phyloP scores from a whole-genome alignment of 2,888 invertebrate genomes.

The Halictus quadricinctus region DNA sequence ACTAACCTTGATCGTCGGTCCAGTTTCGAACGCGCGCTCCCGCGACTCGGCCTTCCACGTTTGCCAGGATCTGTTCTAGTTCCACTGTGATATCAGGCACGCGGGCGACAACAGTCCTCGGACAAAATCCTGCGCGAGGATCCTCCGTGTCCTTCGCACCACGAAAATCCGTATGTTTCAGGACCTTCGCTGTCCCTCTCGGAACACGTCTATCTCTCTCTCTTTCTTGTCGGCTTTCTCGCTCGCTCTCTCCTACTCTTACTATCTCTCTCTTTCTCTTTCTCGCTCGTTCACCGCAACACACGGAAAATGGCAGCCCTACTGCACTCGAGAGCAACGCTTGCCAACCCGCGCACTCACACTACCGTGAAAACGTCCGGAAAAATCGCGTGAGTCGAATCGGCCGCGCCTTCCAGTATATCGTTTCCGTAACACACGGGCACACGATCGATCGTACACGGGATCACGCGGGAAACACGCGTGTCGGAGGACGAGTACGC shows the following conservation, averaged over 20 bases:
- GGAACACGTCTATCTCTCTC: background rate
- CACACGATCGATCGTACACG: background rate
- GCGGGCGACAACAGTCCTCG: background rate
- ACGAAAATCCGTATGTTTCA: conserved; percentile 44
- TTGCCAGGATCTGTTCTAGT: conserved; percentile 25
- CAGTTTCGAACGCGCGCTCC: conserved; percentile 77
- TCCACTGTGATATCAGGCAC: background rate
- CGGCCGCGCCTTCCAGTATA: background rate
- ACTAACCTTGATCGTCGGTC: conserved; percentile 79
- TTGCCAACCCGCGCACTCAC: conserved; percentile 72
- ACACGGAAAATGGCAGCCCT: conserved; percentile 79
- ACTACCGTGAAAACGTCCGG: conserved; percentile 47
- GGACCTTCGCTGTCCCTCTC: conserved; percentile 24
- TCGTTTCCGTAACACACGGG: background rate
- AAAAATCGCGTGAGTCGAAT: conserved; percentile 32
- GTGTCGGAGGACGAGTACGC: background rate
- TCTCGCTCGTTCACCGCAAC: conserved; percentile 49
- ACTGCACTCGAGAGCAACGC: conserved; percentile 74
- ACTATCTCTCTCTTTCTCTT: conserved; percentile 31
- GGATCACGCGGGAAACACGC: background rate
- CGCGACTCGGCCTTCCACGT: conserved; percentile 63
- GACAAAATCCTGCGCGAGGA: background rate
- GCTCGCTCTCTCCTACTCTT: background rate
- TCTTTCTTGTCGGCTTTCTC: background rate
- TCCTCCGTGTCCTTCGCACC: conserved; percentile 28